Evolutionary conservation across 2,888 invertebrate species (phyloP).

Genomic region (Petrolisthes manimaculis): DNA sequence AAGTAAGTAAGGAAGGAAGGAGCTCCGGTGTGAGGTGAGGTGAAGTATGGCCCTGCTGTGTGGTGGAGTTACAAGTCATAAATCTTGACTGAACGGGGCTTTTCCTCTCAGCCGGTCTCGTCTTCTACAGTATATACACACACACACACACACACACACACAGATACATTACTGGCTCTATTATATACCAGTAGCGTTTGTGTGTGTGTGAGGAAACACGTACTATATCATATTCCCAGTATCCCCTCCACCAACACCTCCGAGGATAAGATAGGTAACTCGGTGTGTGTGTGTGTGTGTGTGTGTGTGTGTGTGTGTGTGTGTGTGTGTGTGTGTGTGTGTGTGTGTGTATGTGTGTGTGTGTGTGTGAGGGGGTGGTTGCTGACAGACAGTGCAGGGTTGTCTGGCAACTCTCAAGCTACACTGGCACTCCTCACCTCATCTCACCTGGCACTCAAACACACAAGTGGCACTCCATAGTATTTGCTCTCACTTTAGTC

Average conservation of each 20-base stretch:
- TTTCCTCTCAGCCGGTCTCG: background rate
- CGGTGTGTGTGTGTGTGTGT: constrained; percentile 6
- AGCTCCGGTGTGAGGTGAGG: no score
- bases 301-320: constrained; percentile 33
- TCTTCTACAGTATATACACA: background rate
- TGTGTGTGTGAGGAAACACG: background rate
- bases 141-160: background rate
- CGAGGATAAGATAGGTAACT: background rate
- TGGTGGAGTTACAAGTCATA: no score
- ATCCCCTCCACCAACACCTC: no score
- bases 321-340: constrained; percentile 17
- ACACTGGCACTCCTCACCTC: no score
- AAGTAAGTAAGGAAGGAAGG: no score
- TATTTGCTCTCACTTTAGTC: background rate
- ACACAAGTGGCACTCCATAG: no score
- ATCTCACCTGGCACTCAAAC: no score
- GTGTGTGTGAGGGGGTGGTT: background rate
- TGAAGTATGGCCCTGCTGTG: no score
- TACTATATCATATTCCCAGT: background rate
- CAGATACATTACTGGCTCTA: background rate
- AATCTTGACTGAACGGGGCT: no score
- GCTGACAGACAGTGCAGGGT: no score
- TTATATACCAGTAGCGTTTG: background rate
- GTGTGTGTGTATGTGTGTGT: constrained; percentile 21
- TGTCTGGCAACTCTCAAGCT: no score